These are phyloP conservation scores for Oryctes rhinoceros DNA, from an alignment of 1,140 invertebrate species.

Conservation along the genomic window DNA sequence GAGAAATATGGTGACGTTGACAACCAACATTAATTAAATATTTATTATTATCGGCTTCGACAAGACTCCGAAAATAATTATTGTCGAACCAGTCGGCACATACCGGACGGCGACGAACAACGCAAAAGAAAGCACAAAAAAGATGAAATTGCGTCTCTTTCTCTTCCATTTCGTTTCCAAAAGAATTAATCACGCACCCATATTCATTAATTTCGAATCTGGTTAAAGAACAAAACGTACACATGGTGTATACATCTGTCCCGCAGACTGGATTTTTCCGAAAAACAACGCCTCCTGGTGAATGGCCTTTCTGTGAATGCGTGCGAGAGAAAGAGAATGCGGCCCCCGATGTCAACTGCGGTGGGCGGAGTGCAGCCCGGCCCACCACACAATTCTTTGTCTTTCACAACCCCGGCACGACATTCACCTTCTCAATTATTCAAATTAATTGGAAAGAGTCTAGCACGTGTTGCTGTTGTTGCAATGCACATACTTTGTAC, in stretches of 20 bases:
- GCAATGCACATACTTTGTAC: conserved; percentile 6
- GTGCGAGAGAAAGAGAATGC: conserved; percentile 35
- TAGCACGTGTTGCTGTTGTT: conserved; percentile 28
- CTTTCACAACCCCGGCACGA: conserved; percentile 29
- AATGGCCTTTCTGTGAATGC: conserved; percentile 28
- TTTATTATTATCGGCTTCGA: conserved; percentile 14
- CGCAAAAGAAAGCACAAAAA: conserved; percentile 5
- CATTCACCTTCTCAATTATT: conserved; percentile 37
- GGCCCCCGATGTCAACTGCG: conserved; percentile 35
- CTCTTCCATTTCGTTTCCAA: conserved; percentile 17
- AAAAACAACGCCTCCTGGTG: conserved; percentile 32
- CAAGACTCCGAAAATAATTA: conserved; percentile 16
- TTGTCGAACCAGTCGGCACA: background rate
- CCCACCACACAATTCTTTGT: conserved; percentile 36
- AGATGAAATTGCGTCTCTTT: conserved; percentile 2
- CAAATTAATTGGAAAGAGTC: conserved; percentile 37
- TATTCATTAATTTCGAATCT: conserved; percentile 35
- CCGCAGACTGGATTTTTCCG: conserved; percentile 34
- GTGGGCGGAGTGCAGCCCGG: conserved; percentile 20
- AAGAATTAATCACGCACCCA: conserved; percentile 29
- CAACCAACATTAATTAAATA: conserved; percentile 19
- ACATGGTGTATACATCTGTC: conserved; percentile 37
- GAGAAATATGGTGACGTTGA: conserved; percentile 17
- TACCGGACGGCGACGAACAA: conserved; percentile 13
- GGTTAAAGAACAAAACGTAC: conserved; percentile 37